Evolutionary conservation across 2,113 vertebrate genomes (phyloP).

Genomic region (Oreochromis aureus): DNA sequence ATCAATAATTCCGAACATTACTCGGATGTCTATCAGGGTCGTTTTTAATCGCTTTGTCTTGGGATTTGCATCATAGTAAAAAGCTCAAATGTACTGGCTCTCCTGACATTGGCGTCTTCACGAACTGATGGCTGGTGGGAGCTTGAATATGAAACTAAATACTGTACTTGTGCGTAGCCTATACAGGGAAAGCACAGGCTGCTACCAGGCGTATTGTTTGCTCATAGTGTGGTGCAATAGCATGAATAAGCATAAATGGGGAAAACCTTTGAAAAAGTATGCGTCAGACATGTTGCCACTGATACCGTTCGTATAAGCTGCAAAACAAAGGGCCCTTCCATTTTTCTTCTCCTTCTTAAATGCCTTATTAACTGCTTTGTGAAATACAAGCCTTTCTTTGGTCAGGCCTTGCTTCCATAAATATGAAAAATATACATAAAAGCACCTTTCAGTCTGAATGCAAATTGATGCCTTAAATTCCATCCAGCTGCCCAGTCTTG

Average conservation of each 20-base stretch:
- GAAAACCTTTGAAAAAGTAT: neutral
- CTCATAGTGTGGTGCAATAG: neutral
- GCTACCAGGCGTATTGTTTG: neutral
- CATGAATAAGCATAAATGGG: neutral
- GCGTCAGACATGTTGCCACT: neutral
- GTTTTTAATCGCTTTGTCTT: neutral
- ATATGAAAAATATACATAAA: neutral
- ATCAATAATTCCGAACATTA: neutral
- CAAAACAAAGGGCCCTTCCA: neutral
- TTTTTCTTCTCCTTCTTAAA: neutral
- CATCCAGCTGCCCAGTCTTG: neutral
- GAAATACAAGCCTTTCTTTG: neutral
- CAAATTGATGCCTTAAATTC: neutral
- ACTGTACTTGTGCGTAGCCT: neutral
- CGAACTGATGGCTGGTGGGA: neutral
- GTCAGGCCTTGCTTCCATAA: neutral
- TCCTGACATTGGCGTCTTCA: neutral
- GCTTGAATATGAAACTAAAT: neutral
- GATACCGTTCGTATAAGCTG: neutral
- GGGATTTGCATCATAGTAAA: neutral
- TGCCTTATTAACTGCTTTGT: neutral
- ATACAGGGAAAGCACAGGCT: neutral
- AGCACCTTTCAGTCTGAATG: neutral
- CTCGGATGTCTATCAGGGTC: neutral
- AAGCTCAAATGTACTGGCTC: neutral